These are phyloP conservation scores for Boulengeromyrus knoepffleri DNA, from an alignment of 2,113 vertebrate genomes.

Conservation along the genomic window DNA sequence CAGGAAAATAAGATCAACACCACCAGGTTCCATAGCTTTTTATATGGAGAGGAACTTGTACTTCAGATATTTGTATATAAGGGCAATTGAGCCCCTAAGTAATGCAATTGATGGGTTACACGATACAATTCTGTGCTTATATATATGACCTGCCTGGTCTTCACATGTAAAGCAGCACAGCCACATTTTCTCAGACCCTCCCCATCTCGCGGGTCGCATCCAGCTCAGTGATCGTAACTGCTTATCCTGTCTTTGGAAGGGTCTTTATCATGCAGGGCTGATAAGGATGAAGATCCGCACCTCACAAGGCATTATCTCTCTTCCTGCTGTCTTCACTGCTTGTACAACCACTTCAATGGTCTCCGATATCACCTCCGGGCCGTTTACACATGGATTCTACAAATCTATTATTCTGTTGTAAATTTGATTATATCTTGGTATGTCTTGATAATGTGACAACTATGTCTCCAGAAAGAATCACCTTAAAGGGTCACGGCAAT, in stretches of 20 bases:
- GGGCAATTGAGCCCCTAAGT: not conserved
- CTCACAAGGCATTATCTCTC: not conserved
- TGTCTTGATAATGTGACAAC: not conserved
- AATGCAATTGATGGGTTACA: not conserved
- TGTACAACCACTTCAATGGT: not conserved
- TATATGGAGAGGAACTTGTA: not conserved
- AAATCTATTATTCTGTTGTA: not conserved
- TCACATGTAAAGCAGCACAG: not conserved
- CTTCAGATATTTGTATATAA: not conserved
- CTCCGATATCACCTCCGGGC: not conserved
- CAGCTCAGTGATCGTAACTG: not conserved
- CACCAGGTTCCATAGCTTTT: not conserved
- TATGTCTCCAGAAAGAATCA: not conserved
- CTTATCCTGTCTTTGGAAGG: not conserved
- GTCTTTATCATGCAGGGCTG: not conserved
- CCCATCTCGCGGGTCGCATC: not conserved
- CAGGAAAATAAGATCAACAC: not conserved
- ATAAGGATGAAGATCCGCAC: not conserved
- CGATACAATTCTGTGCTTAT: not conserved
- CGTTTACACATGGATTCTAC: not conserved
- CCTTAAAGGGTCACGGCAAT: not conserved
- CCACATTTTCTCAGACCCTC: not conserved
- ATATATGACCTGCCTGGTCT: not conserved
- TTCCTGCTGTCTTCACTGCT: not conserved
- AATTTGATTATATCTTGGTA: not conserved